Evolutionary conservation across 2,113 vertebrate genomes (phyloP), one percentile per base, ranked within the genome.

Genomic region (Onychorhynchus coronatus): DNA sequence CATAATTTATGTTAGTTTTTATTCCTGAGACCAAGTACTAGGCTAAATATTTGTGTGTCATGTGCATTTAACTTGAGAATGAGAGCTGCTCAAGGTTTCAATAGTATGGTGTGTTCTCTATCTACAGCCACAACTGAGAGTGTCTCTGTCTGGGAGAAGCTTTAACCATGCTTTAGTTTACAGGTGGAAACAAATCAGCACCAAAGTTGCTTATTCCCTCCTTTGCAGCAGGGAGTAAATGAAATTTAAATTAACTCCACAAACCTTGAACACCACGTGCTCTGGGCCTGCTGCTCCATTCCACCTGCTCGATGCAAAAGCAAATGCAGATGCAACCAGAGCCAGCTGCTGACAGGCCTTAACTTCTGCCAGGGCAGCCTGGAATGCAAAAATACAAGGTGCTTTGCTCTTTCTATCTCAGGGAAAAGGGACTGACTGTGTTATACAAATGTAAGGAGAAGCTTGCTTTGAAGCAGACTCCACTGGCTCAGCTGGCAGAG

Each of bases 281-380:
- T 98, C 97, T 14, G 95, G 85, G 21, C 97, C 97, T 61, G 98
- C 98, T 31, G 83, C 50, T 31, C 84, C 24, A 33, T 99, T 99
- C 99, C 99, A 99, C 74, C 97, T 98, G 98, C 99, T 99, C 98
- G 98, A 98, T 4, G 98, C 93, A 92, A 99, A 99, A 6, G 98
- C 98, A 66, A 98, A 98, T 25, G 98, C 97, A 8, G 98, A 97
- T 53, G 98, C 97, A 10, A 98, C 72, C 44, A 99, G 97, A 27
- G 99, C 99, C 98, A 99, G 99, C 97, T 99, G 98, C 49, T 98
- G 98, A 53, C 99, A 99, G 52, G 97, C 97, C 49, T 94, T 97
- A 15, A 97, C 58, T 91, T 99, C 99, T 50, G 97, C 95, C 8
- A 96, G 49, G n/a, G 98, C 95, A 46, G 97, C 95, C 99, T 99